Evolutionary conservation across 2,888 invertebrate genomes (phyloP), one percentile per base, ranked within the genome.

Genomic region (Metopia argyrocephala): DNA sequence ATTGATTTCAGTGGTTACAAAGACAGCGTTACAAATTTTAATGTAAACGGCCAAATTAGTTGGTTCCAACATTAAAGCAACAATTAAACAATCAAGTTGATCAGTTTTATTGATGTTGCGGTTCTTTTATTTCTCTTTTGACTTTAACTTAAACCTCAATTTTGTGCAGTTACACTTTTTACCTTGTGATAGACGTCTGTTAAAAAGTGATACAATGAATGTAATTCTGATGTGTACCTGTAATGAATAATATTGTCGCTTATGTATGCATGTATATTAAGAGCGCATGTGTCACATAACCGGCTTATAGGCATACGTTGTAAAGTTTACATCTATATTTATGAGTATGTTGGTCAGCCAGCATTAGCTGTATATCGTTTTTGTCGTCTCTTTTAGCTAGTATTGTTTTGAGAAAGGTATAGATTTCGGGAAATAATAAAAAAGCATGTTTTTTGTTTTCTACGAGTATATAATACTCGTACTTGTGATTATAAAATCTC

Each of bases 251-350:
- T 38, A 38, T 38, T 12, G 0, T 2, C 0, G 4, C 12, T 3
- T 15, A 38, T 38, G 38, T 38, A 31, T 12, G 12, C 0, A 31
- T 7, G 12, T 31, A 31, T 12, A 6, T 38, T 12, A 38, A 1
- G 12, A 38, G 15, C 38, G 79, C 66, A 64, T 80, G 79, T 68
- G 76, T 76, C 71, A 68, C 79, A 71, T 76, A n/a, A n/a, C n/a
- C n/a, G n/a, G n/a, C n/a, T n/a, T n/a, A n/a, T n/a, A n/a, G n/a
- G n/a, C n/a, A n/a, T n/a, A n/a, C n/a, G n/a, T n/a, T n/a, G n/a
- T n/a, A n/a, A n/a, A n/a, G n/a, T n/a, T n/a, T n/a, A n/a, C n/a
- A n/a, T n/a, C n/a, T n/a, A n/a, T n/a, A n/a, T n/a, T n/a, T n/a
- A n/a, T n/a, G n/a, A n/a, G n/a, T n/a, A n/a, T n/a, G n/a, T n/a